Percentiles rank a stretch among this genome's conserved stretches.
phyloP scores from a whole-genome alignment of 2,797 vertebrate genomes.

The Pangasius sanitwongsei region DNA sequence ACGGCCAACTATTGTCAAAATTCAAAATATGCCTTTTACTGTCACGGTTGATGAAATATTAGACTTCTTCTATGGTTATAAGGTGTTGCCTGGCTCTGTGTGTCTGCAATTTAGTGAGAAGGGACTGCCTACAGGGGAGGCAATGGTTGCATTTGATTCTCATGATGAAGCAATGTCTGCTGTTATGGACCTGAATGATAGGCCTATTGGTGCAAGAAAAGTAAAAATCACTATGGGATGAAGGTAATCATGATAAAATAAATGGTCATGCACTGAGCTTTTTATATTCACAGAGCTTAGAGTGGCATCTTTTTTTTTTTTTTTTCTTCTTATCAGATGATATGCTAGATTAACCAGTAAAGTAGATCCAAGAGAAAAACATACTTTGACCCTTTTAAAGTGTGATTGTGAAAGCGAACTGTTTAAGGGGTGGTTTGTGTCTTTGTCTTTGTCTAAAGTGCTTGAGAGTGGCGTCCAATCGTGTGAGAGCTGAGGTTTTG shows the following conservation, averaged over 20 bases:
- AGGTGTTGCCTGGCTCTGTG: constrained; percentile 94
- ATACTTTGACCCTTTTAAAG: constrained; percentile 13
- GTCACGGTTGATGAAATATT: constrained; percentile 97
- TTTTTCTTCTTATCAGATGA: constrained; percentile 23
- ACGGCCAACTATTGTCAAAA: constrained; percentile 93
- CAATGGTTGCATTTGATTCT: constrained; percentile 98
- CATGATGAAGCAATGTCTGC: constrained; percentile 94
- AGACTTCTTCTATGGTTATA: constrained; percentile 99
- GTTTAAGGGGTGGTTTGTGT: constrained; percentile 33
- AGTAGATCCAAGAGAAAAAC: neutral
- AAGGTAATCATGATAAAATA: constrained; percentile 38
- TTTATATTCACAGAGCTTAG: neutral
- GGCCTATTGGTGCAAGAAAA: constrained; percentile 97
- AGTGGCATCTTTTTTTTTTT: constrained; percentile 31
- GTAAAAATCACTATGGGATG: constrained; percentile 96
- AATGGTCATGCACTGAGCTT: neutral
- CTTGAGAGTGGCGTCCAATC: constrained; percentile 56
- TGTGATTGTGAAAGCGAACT: constrained; percentile 23
- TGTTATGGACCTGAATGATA: constrained; percentile 96
- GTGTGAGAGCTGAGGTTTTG: constrained; percentile 56
- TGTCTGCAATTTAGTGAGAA: constrained; percentile 97
- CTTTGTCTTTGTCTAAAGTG: constrained; percentile 45
- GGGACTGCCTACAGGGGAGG: constrained; percentile 96
- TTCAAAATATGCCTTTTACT: constrained; percentile 99
- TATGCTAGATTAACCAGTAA: neutral